Base-by-base conservation (phyloP, 2,797 vertebrate species). In the Naso thynnoides region DNA sequence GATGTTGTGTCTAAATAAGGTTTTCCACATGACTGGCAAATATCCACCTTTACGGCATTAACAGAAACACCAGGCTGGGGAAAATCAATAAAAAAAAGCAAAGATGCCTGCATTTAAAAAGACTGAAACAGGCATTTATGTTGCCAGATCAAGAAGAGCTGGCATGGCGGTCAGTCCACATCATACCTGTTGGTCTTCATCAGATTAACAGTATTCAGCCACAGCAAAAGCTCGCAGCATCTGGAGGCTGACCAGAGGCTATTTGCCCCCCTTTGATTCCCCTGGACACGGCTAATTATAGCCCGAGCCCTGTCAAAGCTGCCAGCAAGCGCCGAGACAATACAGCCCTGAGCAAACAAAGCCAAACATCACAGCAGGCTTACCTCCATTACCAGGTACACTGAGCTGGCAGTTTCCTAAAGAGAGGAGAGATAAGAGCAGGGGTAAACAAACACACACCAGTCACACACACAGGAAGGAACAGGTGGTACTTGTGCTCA, bases 381-480 rank as follows among this genome's bases (percentile, higher is more conserved):
- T 92, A 98, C 98, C 97, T 99, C 98, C 98, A 99, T 99, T 73
- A 99, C 98, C 94, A 99, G 94, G 89, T 98, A 99, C 90, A 99
- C 98, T 3, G 96, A 99, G 90, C 96, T 98, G 77, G 96, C 97
- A 82, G 97, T 94, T 88, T 99, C 98, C 98, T 99, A 82, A 33
- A 88, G 63, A 76, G 65, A 63, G 19, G 58, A 60, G 47, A 79
- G 81, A 88, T 77, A 78, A 82, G 76, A 70, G 48, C 1, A 6
- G 50, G 29, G 18, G 38, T 79, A 80, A 83, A 86, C 76, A 88
- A 79, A 89, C 84, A 85, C 23, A 70, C 27, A 78, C 82, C 68
- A 84, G 73, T 67, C 67, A 61, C 77, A 82, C 78, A 78, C 76
- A 78, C 72, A 74, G 31, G 23, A 39, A 41, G 65, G 55, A 79